These are phyloP conservation scores for Anolis apletophallus DNA, from an alignment of 2,797 vertebrate species.

Conservation along the genomic window DNA sequence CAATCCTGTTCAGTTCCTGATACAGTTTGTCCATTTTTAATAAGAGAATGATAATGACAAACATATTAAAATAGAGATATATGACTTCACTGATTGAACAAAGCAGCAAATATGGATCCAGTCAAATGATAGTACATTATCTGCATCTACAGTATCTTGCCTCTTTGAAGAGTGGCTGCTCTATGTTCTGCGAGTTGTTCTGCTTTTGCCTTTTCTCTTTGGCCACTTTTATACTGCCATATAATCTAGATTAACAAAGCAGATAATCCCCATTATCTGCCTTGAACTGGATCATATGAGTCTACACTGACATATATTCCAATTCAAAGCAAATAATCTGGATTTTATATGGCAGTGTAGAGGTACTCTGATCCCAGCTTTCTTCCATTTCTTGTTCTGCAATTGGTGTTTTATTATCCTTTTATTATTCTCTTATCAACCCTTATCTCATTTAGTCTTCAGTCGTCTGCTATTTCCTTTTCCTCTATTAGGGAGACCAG, in stretches of 20 bases:
- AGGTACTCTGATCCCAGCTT: too few relatives aligned
- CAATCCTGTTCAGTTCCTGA: background rate
- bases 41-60: too few relatives aligned
- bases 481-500: background rate
- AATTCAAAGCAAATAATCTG: too few relatives aligned
- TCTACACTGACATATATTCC: too few relatives aligned
- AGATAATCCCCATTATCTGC: too few relatives aligned
- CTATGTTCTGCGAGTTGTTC: background rate
- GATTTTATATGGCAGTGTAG: too few relatives aligned
- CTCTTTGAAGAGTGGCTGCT: background rate
- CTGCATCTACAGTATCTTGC: background rate
- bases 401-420: background rate
- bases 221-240: background rate
- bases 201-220: background rate
- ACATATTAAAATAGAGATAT: background rate
- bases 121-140: background rate
- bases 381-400: background rate
- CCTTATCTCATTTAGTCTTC: background rate
- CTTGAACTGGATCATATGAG: too few relatives aligned
- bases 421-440: background rate
- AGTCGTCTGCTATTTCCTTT: background rate
- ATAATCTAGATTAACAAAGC: too few relatives aligned
- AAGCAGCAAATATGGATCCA: background rate
- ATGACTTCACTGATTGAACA: constrained; percentile 1
- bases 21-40: background rate